These are phyloP conservation scores for Volucella bombylans DNA, from an alignment of 2,888 invertebrate genomes.

Conservation along the genomic window DNA sequence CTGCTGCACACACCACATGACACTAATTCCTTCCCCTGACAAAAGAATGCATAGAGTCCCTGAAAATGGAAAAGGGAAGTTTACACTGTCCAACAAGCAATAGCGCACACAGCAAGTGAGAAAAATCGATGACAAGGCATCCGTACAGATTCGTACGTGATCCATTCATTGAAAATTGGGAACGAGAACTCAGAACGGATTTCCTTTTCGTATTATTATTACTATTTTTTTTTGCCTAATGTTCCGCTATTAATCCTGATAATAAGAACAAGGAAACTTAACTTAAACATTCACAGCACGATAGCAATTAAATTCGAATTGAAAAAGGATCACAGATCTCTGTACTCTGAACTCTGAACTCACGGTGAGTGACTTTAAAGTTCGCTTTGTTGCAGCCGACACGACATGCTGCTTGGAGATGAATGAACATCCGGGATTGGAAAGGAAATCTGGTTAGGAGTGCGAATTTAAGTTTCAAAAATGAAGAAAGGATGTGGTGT, in stretches of 20 bases:
- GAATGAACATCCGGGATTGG: conserved; percentile 57
- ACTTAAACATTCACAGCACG: conserved; percentile 66
- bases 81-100: conserved; percentile 10
- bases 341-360: too few relatives aligned
- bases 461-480: too few relatives aligned
- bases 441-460: conserved; percentile 6
- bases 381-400: conserved; percentile 63
- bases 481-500: too few relatives aligned
- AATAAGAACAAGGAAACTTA: conserved; percentile 42
- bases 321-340: conserved; percentile 53
- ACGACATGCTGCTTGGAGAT: conserved; percentile 48
- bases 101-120: conserved; percentile 58
- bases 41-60: conserved; percentile 38
- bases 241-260: not conserved
- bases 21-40: conserved; percentile 29
- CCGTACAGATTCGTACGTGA: conserved; percentile 44
- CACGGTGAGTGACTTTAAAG: conserved; percentile 61
- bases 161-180: conserved; percentile 24
- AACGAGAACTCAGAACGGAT: conserved; percentile 52
- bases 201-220: conserved; percentile 44
- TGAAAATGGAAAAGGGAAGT: conserved; percentile 54
- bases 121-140: conserved; percentile 48
- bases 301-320: conserved; percentile 62
- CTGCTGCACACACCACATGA: conserved; percentile 60
- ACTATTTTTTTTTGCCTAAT: conserved; percentile 32